Conservation (phyloP, 1,140 invertebrate species). For the Anthonomus grandis region DNA sequence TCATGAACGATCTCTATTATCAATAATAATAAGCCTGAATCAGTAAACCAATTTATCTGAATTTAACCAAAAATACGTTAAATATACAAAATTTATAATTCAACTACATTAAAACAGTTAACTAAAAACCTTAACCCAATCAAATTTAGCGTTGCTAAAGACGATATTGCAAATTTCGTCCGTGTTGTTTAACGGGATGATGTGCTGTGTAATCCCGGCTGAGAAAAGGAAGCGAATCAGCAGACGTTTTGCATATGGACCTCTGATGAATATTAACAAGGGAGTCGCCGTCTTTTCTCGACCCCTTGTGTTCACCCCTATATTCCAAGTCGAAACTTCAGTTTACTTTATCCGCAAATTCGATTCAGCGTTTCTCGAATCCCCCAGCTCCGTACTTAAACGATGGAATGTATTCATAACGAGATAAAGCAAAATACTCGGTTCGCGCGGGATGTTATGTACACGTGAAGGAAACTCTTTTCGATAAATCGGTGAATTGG, state of each 20-base stretch:
- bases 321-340: slow-evolving; percentile 21
- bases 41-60: no score
- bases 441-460: slow-evolving; percentile 24
- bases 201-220: slow-evolving; percentile 39
- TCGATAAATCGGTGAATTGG: slow-evolving; percentile 16
- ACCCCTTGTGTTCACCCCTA: slow-evolving; percentile 9
- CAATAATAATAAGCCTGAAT: no score
- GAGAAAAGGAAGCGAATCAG: slow-evolving; percentile 42
- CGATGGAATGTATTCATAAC: slow-evolving; percentile 26
- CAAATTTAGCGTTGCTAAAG: no score
- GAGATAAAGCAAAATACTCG: slow-evolving; percentile 20
- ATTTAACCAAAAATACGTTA: no score
- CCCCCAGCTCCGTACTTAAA: slow-evolving; percentile 24
- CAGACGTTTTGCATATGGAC: slow-evolving; percentile 48
- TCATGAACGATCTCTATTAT: no score
- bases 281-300: slow-evolving; percentile 4
- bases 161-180: slow-evolving; percentile 28
- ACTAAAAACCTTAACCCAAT: no score
- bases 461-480: slow-evolving; percentile 21
- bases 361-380: slow-evolving; percentile 25
- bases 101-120: no score
- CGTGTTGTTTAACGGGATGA: slow-evolving; percentile 26
- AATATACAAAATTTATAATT: no score
- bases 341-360: slow-evolving; percentile 33
- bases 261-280: slow-evolving; percentile 46